Percentiles rank a stretch among this genome's conserved stretches.
These are phyloP conservation scores for Branchinecta sandiegonensis DNA, from an alignment of 2,888 invertebrate genomes.

Conservation along the genomic window DNA sequence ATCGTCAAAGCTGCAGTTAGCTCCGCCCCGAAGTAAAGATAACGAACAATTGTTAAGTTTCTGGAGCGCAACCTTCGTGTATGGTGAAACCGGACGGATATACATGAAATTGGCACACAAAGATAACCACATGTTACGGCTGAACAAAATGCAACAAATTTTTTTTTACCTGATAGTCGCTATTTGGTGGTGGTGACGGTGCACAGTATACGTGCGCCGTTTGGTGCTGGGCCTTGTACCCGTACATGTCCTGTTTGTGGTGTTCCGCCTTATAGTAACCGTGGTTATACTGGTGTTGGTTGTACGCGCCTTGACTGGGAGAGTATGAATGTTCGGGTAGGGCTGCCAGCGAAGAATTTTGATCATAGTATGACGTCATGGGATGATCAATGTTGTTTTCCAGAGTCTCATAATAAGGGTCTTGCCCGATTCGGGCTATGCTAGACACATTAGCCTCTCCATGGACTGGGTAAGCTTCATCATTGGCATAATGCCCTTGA, in stretches of 20 bases:
- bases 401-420: background rate
- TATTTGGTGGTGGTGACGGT: background rate
- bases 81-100: no score
- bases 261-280: background rate
- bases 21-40: no score
- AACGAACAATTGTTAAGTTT: no score
- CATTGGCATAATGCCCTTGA: background rate
- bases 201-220: constrained; percentile 5
- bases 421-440: background rate
- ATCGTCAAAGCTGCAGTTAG: no score
- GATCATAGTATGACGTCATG: background rate
- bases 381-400: background rate
- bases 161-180: background rate
- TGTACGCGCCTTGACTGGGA: background rate
- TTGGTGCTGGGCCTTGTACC: background rate
- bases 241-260: background rate
- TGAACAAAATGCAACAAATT: no score
- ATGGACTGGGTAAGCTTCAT: background rate
- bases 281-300: background rate
- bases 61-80: no score
- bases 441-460: background rate
- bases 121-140: no score
- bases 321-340: background rate
- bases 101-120: no score
- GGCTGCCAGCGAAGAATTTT: constrained; percentile 2